These are phyloP conservation scores for Ceratitis capitata DNA, from an alignment of 1,140 invertebrate genomes.

Conservation along the genomic window DNA sequence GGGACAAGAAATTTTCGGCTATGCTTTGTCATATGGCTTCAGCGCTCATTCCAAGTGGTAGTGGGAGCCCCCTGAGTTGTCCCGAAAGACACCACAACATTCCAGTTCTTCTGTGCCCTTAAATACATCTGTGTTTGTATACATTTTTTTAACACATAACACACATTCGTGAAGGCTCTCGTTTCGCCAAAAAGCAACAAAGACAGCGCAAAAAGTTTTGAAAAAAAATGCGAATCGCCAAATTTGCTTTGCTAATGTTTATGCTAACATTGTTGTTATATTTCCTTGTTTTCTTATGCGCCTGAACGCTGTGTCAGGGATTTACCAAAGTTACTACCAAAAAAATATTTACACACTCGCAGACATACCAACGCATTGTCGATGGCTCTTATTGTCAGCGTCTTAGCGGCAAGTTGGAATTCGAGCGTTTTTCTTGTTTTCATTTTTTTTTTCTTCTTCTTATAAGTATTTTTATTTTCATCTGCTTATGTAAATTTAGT, in stretches of 20 bases:
- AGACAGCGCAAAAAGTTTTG: background rate
- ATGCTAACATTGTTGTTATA: conserved; percentile 29
- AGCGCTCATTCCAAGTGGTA: too few relatives aligned
- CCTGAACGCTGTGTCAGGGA: background rate
- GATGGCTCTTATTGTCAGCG: background rate
- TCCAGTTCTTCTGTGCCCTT: background rate
- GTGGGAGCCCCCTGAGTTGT: background rate
- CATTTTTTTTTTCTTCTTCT: background rate
- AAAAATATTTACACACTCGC: too few relatives aligned
- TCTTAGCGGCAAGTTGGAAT: background rate
- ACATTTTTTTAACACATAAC: background rate
- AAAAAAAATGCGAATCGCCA: background rate
- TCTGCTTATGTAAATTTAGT: conserved; percentile 27
- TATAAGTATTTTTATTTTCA: background rate
- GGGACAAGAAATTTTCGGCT: too few relatives aligned
- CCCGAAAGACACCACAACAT: background rate
- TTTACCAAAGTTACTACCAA: background rate
- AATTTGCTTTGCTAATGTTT: conserved; percentile 34
- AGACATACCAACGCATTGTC: background rate
- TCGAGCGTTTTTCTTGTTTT: background rate
- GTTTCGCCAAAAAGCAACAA: background rate
- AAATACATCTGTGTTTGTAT: background rate
- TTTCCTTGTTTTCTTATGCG: background rate
- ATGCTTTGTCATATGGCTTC: too few relatives aligned
- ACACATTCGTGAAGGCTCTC: background rate